Evolutionary conservation across 2,113 vertebrate genomes (phyloP), one percentile per base, ranked within the genome.

Genomic region (Hepsetus odoe): DNA sequence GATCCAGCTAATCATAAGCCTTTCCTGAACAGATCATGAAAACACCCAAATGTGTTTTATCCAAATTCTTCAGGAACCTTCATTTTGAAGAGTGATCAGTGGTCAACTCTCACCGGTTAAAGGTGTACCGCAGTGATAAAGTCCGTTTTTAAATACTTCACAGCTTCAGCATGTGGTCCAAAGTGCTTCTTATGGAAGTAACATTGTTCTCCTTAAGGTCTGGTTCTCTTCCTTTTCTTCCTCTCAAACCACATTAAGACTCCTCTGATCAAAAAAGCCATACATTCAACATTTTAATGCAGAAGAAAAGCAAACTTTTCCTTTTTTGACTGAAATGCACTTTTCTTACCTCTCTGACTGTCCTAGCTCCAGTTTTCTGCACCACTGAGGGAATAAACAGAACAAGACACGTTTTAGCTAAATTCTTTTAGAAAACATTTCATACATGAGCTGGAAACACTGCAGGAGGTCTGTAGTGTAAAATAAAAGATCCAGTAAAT

Each of bases 341-440:
- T 46, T 66, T 40, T 74, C 85, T 84, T 74, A 93, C 92, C 84
- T 69, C 16, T 12, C 73, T 53, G 74, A n/a, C 9, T 40, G n/a
- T 72, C 83, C 91, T 91, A 93, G 74, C 90, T 94, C 95, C 94
- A 95, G 90, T 84, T 92, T 78, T 94, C 94, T 87, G 93, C 87
- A 85, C 93, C 90, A 73, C 93, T 94, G 85, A 24, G 69, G 0
- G 88, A 80, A 82, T 32, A 79, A 68, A 74, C 0, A 32, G 75
- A 62, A 68, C n/a, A n/a, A n/a, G n/a, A n/a, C n/a, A n/a, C n/a
- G n/a, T n/a, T n/a, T n/a, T n/a, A n/a, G n/a, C n/a, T n/a, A n/a
- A n/a, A n/a, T n/a, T n/a, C n/a, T n/a, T n/a, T n/a, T n/a, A n/a
- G n/a, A n/a, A n/a, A 3, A 18, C 8, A 18, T 32, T 30, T n/a